A percentile compares a stretch with the other conserved stretches of the same genome.
phyloP scores from a whole-genome alignment of 2,113 vertebrate genomes.

The Benitochromis conjunctus region DNA sequence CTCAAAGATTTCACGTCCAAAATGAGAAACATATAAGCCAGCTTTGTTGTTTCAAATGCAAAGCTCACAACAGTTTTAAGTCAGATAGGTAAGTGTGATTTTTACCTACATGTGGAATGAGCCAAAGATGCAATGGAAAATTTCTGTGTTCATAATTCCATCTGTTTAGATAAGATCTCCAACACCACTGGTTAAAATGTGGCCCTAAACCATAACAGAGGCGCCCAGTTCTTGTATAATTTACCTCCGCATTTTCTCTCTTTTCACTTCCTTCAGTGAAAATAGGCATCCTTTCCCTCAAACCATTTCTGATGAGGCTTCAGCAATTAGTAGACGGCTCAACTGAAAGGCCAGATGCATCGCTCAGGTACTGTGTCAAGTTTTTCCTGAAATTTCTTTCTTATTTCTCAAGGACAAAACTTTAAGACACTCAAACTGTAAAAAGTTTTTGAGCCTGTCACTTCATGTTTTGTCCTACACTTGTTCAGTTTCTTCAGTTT shows the following conservation, averaged over 20 bases:
- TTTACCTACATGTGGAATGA: neutral
- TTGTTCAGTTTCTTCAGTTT: neutral
- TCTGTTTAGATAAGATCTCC: neutral
- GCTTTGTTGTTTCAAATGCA: rapidly evolving
- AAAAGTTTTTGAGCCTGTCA: neutral
- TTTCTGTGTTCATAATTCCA: neutral
- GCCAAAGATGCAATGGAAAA: neutral
- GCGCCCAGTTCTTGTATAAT: neutral
- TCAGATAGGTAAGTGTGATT: too few relatives aligned
- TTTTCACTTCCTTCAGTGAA: neutral
- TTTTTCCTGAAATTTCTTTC: neutral
- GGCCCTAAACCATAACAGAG: neutral
- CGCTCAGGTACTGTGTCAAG: neutral
- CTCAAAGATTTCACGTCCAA: neutral
- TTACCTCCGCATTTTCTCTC: neutral
- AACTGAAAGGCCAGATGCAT: neutral
- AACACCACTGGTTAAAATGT: neutral
- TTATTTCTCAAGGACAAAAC: neutral
- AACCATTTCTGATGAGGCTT: neutral
- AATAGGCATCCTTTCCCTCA: neutral
- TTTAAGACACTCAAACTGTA: rapidly evolving
- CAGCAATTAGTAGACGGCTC: neutral
- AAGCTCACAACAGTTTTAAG: too few relatives aligned
- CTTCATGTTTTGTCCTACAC: neutral
- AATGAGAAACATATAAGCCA: neutral